Base-by-base conservation (phyloP, 2,113 vertebrate genomes). In the Scartelaos histophorus region DNA sequence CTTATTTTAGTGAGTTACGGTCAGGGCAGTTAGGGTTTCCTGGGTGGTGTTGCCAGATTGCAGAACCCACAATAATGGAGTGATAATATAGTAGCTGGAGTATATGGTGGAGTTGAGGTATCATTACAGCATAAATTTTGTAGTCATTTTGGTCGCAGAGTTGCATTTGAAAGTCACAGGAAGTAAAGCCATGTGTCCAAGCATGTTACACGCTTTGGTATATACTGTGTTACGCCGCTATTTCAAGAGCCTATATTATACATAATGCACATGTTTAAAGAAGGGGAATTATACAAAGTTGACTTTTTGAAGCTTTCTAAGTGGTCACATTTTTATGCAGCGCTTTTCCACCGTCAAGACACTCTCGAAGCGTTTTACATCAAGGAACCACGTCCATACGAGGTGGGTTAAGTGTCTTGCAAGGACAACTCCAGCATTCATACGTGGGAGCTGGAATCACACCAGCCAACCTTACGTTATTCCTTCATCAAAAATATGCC, bases 1-100 rank as follows among this genome's bases (percentile, higher is more conserved):
- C 61, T 51, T 66, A 53, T 74, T 21, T 67, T 70, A 79, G 22
- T 49, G 43, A 69, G 47, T 47, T 47, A 64, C 38, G 61, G 61
- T 64, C 61, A 38, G 34, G 35, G 34, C 34, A 38, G 34, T 64
- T 43, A n/a, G 61, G 29, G 29, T 64, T 38, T 38, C 34, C 61
- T 64, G 61, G 16, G 61, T 38, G 58, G 58, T 34, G 58, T 58
- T 34, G 58, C 58, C 24, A 61, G 58, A 61, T 61, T 34, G 13
- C 58, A 34, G 58, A 9, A 25, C 25, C 25, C 58, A 19, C 25
- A 34, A 61, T 61, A 61, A 61, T 17, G 25, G 13, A 16, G 12
- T 61, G 58, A 34, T 61, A 61, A 61, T 61, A 17, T 34, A 34
- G 58, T 29, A 34, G 34, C 15, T 61, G 15, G 58, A 25, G 58